Evolutionary conservation across 2,113 vertebrate genomes (phyloP), one percentile per base, ranked within the genome.

Genomic region (Rana temporaria): DNA sequence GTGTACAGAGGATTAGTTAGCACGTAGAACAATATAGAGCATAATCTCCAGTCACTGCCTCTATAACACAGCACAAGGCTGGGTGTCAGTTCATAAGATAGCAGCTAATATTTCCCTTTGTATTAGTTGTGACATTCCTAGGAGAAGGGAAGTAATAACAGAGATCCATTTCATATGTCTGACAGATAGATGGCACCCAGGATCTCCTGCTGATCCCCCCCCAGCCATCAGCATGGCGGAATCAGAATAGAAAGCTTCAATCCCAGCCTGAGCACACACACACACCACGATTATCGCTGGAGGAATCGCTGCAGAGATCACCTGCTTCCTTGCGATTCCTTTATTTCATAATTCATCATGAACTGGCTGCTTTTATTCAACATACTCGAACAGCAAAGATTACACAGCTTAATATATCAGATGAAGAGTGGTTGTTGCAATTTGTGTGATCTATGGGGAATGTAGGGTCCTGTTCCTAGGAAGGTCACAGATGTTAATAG

Each of bases 401-500:
- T 24, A 63, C 24, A 12, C 34, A 38, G 34, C 9, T 11, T 22
- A 48, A 26, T 71, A 32, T 42, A 30, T 38, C 56, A 30, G 16
- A 63, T n/a, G n/a, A 48, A 18, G 16, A 6, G n/a, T 24, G 22
- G 20, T 65, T 52, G 62, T 65, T 16, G 34, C 42, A 65, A 64
- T 78, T 78, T 66, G 62, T 52, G 60, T 78, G 60, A 48, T 75
- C 72, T 75, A 75, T 65, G 22, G 60, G 20, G 34, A 60, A 65
- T 53, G n/a, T 52, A 65, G 38, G 30, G 34, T 78, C 42, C 26
- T 78, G 75, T 78, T 53, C 64, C 60, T 53, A 11, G 15, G 38
- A 60, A 57, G 65, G 65, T 79, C 57, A 57, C 56, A 60, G 42
- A 34, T 70, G 57, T 70, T 63, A 74, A 76, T 63, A 56, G 70